Evolutionary conservation across 2,113 vertebrate species (phyloP).

Genomic region (Ctenodactylus gundi): DNA sequence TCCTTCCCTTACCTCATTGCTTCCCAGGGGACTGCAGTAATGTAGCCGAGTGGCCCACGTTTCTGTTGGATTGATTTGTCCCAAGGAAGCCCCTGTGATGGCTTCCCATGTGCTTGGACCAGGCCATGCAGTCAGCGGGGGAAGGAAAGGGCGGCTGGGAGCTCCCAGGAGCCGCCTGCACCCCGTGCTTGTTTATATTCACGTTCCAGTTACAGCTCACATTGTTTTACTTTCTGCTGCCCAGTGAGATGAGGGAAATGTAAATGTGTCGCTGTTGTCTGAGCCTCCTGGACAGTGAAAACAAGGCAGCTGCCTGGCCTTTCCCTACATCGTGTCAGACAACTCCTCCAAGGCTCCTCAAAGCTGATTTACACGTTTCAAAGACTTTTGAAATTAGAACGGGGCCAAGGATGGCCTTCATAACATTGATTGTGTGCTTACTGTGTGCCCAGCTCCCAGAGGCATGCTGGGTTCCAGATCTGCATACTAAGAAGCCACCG

Average conservation of each 20-base stretch:
- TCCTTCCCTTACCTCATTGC: neutral
- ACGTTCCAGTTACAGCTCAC: conserved; percentile 45
- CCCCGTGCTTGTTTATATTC: conserved; percentile 55
- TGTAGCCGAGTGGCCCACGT: neutral
- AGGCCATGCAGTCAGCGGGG: neutral
- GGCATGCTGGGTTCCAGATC: too few species aligned
- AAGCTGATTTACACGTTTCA: neutral
- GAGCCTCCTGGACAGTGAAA: conserved; percentile 36
- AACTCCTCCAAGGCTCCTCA: neutral
- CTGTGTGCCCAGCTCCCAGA: neutral
- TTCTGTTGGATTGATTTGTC: neutral
- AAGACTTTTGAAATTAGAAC: neutral
- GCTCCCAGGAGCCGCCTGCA: neutral
- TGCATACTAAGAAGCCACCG: neutral
- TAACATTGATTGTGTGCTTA: neutral
- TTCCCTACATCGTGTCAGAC: neutral
- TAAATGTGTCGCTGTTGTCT: neutral
- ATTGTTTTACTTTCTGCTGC: conserved; percentile 43
- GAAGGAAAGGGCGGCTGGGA: neutral
- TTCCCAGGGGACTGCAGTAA: neutral
- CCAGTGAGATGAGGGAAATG: neutral
- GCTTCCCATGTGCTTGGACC: neutral
- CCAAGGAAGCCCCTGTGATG: neutral
- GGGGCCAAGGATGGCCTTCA: neutral
- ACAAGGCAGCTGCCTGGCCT: neutral